Conservation (phyloP, 2,888 invertebrate species). For the Ichneumoninae sp. region DNA sequence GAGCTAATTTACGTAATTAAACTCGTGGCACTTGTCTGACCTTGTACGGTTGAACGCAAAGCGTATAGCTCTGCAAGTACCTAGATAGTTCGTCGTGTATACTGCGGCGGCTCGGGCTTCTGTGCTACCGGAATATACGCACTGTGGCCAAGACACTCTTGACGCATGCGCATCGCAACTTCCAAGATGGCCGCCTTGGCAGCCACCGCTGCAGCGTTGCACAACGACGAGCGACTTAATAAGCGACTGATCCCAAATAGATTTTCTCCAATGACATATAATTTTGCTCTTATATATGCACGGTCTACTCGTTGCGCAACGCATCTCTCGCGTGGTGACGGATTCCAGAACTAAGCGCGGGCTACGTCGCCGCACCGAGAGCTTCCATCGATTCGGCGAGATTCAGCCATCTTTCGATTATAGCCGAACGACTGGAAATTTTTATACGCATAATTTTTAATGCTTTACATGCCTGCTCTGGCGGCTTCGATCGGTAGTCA, state of each 20-base stretch:
- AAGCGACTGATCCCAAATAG: constrained; percentile 80
- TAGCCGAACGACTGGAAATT: background rate
- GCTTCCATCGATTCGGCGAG: background rate
- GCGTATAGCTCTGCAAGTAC: constrained; percentile 25
- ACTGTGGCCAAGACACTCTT: constrained; percentile 58
- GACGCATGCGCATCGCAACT: background rate
- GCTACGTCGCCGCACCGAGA: background rate
- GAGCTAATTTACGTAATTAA: constrained; percentile 82
- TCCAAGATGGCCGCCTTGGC: constrained; percentile 10
- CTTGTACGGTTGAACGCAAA: constrained; percentile 77
- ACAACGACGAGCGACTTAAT: constrained; percentile 72
- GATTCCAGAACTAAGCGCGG: background rate
- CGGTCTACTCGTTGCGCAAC: constrained; percentile 61
- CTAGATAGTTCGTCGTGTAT: constrained; percentile 20
- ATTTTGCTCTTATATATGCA: constrained; percentile 74
- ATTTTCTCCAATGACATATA: constrained; percentile 79
- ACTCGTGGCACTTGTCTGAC: constrained; percentile 79
- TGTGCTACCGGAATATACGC: constrained; percentile 46
- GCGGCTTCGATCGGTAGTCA: background rate
- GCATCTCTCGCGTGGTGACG: constrained; percentile 22
- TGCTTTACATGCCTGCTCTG: background rate
- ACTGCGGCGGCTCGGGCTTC: constrained; percentile 69
- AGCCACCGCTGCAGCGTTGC: constrained; percentile 52
- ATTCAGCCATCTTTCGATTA: background rate
- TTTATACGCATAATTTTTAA: background rate